Evolutionary conservation across 2,113 vertebrate species (phyloP).

Genomic region (Dicrurus megarhynchus): DNA sequence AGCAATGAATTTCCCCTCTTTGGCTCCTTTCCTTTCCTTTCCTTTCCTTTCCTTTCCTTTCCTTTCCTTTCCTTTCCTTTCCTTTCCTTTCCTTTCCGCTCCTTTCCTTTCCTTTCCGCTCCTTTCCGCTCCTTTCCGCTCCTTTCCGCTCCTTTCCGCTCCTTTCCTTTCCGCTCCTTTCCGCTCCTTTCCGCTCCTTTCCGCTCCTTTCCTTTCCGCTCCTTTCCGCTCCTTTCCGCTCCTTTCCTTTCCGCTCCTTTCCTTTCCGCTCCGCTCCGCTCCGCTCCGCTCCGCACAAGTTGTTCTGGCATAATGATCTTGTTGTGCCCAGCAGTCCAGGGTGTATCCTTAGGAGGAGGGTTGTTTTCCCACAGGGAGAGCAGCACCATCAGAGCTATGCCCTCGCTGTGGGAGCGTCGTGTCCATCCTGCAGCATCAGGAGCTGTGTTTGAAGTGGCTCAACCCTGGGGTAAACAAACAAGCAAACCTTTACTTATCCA

Average conservation of each 20-base stretch:
- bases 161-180: neutral
- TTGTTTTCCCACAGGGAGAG: neutral
- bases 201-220: neutral
- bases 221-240: too few species aligned
- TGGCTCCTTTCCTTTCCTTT: neutral
- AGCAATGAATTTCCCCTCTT: neutral
- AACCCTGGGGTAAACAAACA: neutral
- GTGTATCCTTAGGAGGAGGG: neutral
- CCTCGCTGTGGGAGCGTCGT: neutral
- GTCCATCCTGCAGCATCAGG: neutral
- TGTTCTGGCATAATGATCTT: neutral
- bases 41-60: neutral
- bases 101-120: neutral
- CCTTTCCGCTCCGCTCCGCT: too few species aligned
- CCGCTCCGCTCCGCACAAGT: neutral
- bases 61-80: neutral
- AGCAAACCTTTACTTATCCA: neutral
- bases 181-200: too few species aligned
- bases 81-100: neutral
- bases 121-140: too few species aligned
- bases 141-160: neutral
- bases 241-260: neutral
- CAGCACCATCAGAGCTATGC: neutral
- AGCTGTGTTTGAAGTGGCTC: neutral
- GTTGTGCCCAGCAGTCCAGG: neutral